These are phyloP conservation scores for Cyrtorhinus lividipennis DNA, from an alignment of 1,140 invertebrate species.

Conservation along the genomic window DNA sequence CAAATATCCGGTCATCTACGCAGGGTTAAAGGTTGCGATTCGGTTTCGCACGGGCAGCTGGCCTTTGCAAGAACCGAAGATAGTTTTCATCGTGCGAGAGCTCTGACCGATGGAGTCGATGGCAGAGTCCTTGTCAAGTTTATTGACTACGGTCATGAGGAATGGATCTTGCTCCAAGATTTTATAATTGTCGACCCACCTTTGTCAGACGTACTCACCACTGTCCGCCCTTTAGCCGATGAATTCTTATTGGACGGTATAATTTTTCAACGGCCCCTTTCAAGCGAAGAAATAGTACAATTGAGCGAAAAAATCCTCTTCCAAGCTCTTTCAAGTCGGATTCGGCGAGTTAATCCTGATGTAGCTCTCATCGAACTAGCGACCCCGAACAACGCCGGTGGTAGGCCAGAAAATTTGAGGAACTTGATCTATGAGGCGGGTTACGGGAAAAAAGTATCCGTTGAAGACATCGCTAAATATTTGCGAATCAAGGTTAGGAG, in stretches of 20 bases:
- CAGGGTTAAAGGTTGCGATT: background rate
- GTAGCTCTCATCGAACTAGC: background rate
- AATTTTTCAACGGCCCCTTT: background rate
- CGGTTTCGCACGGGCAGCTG: background rate
- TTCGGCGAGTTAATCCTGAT: background rate
- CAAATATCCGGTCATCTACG: background rate
- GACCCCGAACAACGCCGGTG: background rate
- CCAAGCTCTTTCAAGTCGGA: background rate
- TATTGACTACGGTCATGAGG: background rate
- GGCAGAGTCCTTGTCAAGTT: background rate
- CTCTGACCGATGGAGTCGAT: background rate
- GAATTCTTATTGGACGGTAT: background rate
- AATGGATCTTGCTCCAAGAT: background rate
- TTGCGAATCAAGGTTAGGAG: background rate
- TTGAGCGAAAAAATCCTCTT: background rate
- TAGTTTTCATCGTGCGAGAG: background rate
- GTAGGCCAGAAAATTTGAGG: background rate
- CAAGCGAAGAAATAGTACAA: background rate
- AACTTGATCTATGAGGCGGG: background rate
- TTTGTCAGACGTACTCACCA: background rate
- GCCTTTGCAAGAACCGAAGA: background rate
- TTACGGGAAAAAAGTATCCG: background rate
- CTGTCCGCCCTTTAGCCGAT: background rate
- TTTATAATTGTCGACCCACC: background rate
- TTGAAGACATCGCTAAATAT: conserved; percentile 1